Base-by-base conservation (phyloP, 2,888 invertebrate genomes). In the Crioceris asparagi region DNA sequence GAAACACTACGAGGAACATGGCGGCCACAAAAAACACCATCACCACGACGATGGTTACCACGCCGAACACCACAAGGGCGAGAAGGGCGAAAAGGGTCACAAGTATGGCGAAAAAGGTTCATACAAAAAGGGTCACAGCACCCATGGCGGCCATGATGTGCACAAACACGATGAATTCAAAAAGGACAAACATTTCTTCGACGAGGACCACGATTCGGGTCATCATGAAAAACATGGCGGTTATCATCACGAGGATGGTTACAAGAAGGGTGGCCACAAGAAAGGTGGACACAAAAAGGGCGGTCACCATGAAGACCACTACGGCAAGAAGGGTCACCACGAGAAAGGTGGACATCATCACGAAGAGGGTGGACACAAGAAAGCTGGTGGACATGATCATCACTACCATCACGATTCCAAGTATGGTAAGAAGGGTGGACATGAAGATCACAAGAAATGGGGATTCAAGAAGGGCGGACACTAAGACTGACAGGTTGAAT, bases 81-180 rank as follows among this genome's bases (percentile, higher is more conserved):
- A 80, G 39, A 75, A 79, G 38, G 80, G 79, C 1, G 75, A 77
- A 47, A 79, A 81, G 51, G 66, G 64, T 4, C 66, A 65, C 32
- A 77, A 79, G 46, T 74, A 75, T 43, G 78, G 75, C 1, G 75
- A 77, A 47, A 79, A 80, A 51, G 85, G 85, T 7, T 75, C 77
- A 48, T 86, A 80, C 61, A 82, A 83, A 45, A 87, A 87, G 56
- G 87, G 87, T 0, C 86, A 87, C 64, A 80, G 79, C 44, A 87
- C 85, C 48, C 83, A 87, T 61, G 54, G 88, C 39, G 83, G 84
- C 48, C 87, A 88, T 58, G 81, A 85, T 59, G 72, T 86, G 6
- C 84, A 88, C 64, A 87, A 88, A 56, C 64, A 83, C 42, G 84
- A 88, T 61, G 87, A 87, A 63, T 84, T 76, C 64, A 83, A 85